Evolutionary conservation across 2,888 invertebrate genomes (phyloP).

Genomic region (Camptogramma bilineatum): DNA sequence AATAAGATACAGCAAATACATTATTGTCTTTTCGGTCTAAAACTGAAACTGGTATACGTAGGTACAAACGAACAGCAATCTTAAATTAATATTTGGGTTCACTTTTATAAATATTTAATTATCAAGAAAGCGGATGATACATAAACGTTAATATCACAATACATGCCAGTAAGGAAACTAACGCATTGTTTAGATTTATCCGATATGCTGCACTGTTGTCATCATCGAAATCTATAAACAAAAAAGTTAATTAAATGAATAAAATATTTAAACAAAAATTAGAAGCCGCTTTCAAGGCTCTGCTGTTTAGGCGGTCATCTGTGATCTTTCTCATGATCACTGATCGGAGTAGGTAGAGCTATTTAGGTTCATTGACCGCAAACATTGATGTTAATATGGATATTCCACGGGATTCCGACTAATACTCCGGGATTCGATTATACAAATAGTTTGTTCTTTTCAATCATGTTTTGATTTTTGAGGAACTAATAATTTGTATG

Average conservation of each 20-base stretch:
- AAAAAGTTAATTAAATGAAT: slow-evolving; percentile 6
- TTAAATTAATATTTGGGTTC: slow-evolving; percentile 20
- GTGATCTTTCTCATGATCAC: too few relatives aligned
- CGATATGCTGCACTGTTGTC: slow-evolving; percentile 61
- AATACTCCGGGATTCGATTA: too few relatives aligned
- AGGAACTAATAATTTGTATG: too few relatives aligned
- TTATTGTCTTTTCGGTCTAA: slow-evolving; percentile 74
- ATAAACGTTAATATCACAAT: slow-evolving; percentile 54
- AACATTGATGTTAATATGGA: too few relatives aligned
- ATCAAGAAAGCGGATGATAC: slow-evolving; percentile 62
- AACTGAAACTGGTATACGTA: slow-evolving; percentile 41
- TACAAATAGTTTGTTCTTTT: too few relatives aligned
- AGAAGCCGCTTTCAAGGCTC: too few relatives aligned
- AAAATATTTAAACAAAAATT: too few relatives aligned
- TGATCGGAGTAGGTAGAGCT: too few relatives aligned
- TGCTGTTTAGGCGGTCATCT: too few relatives aligned
- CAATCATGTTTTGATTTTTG: too few relatives aligned
- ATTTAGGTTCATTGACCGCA: too few relatives aligned
- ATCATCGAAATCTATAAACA: slow-evolving; percentile 70
- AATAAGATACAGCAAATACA: slow-evolving; percentile 39
- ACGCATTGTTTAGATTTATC: slow-evolving; percentile 50
- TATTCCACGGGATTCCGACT: too few relatives aligned
- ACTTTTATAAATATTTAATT: slow-evolving; percentile 27
- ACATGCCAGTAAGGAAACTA: slow-evolving; percentile 53
- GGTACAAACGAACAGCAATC: slow-evolving; percentile 38